phyloP scores from a whole-genome alignment of 2,888 invertebrate species.

The Spodoptera littoralis region DNA sequence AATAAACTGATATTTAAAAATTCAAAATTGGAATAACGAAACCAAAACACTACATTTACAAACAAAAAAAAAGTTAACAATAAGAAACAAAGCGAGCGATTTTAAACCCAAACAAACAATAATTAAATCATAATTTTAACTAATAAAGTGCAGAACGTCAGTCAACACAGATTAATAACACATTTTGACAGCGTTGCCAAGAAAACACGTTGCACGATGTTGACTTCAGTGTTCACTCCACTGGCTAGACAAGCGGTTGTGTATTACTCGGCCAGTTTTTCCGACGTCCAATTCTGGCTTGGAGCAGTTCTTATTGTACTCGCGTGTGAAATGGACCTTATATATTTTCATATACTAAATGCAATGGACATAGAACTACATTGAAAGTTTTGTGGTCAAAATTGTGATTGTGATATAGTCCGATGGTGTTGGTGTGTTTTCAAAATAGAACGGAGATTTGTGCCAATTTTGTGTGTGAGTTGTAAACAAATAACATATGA shows the following conservation, averaged over 20 bases:
- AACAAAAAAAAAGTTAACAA: too few species aligned
- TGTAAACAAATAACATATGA: conserved; percentile 71
- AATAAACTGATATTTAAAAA: too few species aligned
- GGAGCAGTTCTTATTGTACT: conserved; percentile 78
- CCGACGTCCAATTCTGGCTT: conserved; percentile 84
- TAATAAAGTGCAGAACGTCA: background rate
- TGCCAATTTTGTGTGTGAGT: conserved; percentile 62
- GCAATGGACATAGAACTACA: conserved; percentile 38
- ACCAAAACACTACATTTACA: too few species aligned
- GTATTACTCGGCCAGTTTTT: conserved; percentile 69
- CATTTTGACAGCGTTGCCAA: conserved; percentile 53
- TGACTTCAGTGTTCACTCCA: conserved; percentile 78
- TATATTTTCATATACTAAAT: conserved; percentile 76
- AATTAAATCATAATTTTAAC: background rate
- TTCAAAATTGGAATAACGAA: too few species aligned
- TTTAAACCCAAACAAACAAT: background rate
- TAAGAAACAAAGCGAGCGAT: too few species aligned
- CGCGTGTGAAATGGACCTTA: conserved; percentile 86
- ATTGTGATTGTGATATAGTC: conserved; percentile 34
- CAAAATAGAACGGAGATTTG: conserved; percentile 66
- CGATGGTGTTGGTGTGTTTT: conserved; percentile 58
- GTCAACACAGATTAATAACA: conserved; percentile 44
- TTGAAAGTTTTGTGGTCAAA: conserved; percentile 12
- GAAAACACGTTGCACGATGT: conserved; percentile 65
- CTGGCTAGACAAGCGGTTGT: conserved; percentile 73